A percentile compares a stretch with the other conserved stretches of the same genome.
phyloP scores from a whole-genome alignment of 2,113 vertebrate species.

The Podarcis muralis region DNA sequence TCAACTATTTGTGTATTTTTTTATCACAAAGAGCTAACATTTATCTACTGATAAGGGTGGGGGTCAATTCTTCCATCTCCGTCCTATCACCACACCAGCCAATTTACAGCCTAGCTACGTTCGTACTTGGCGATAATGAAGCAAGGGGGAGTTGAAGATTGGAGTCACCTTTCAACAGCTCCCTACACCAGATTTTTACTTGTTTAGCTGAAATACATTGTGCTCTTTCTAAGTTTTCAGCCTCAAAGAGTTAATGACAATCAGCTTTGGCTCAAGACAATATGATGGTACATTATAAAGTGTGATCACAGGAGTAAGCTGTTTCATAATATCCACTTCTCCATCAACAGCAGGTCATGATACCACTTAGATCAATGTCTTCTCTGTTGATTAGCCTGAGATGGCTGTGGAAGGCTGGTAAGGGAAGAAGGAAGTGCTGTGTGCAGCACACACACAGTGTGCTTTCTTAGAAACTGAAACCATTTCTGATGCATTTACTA shows the following conservation, averaged over 20 bases:
- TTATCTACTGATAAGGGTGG: too few relatives aligned
- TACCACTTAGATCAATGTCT: slow-evolving; percentile 40
- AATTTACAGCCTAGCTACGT: too few relatives aligned
- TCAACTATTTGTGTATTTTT: too few relatives aligned
- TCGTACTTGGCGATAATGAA: too few relatives aligned
- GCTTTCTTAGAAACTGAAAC: slow-evolving; percentile 50
- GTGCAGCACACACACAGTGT: slow-evolving; percentile 14
- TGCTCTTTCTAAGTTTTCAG: background rate
- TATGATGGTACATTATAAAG: background rate
- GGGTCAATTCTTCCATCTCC: too few relatives aligned
- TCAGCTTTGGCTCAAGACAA: background rate
- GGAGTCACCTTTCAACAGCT: too few relatives aligned
- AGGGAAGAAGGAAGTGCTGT: slow-evolving; percentile 34
- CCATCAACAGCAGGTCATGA: slow-evolving; percentile 9
- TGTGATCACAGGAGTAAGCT: background rate
- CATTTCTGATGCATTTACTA: slow-evolving; percentile 28
- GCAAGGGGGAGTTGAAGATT: too few relatives aligned
- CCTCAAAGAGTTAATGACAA: background rate
- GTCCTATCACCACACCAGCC: too few relatives aligned
- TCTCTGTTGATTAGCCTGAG: slow-evolving; percentile 35
- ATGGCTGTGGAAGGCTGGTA: slow-evolving; percentile 2
- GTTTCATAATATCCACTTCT: background rate
- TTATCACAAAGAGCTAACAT: too few relatives aligned
- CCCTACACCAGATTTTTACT: background rate
- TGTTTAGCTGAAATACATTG: background rate